Evolutionary conservation across 2,888 invertebrate species (phyloP).

Genomic region (Ametastegia equiseti): DNA sequence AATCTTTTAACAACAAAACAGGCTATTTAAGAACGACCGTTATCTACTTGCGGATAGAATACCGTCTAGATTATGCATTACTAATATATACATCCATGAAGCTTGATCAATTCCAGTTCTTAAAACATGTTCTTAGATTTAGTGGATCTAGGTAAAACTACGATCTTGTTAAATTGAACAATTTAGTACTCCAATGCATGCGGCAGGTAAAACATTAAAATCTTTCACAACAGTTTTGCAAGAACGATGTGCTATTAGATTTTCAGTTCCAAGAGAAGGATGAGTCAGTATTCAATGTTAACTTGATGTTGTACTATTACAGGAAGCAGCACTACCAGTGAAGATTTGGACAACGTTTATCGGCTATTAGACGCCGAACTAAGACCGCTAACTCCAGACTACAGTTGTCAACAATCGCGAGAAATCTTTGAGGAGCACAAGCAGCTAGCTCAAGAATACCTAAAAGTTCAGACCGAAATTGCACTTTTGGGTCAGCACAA

Average conservation of each 20-base stretch:
- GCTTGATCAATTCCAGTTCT: background rate
- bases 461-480: slow-evolving; percentile 92
- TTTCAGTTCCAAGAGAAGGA: background rate
- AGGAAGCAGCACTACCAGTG: slow-evolving; percentile 67
- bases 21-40: background rate
- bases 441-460: slow-evolving; percentile 91
- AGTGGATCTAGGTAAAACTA: background rate
- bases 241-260: background rate
- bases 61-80: background rate
- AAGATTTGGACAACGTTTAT: slow-evolving; percentile 82
- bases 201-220: background rate
- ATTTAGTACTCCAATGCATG: background rate
- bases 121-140: background rate
- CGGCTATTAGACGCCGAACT: slow-evolving; percentile 89
- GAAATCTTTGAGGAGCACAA: slow-evolving; percentile 93
- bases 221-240: background rate
- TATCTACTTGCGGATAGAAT: background rate
- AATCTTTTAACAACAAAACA: slow-evolving; percentile 20
- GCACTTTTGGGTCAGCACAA: slow-evolving; percentile 89
- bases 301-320: slow-evolving; percentile 14
- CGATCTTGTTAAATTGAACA: background rate
- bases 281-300: background rate
- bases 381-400: slow-evolving; percentile 90
- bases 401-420: slow-evolving; percentile 86
- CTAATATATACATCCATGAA: background rate